Base-by-base conservation (phyloP, 2,888 invertebrate genomes). In the Steromphala cineraria region DNA sequence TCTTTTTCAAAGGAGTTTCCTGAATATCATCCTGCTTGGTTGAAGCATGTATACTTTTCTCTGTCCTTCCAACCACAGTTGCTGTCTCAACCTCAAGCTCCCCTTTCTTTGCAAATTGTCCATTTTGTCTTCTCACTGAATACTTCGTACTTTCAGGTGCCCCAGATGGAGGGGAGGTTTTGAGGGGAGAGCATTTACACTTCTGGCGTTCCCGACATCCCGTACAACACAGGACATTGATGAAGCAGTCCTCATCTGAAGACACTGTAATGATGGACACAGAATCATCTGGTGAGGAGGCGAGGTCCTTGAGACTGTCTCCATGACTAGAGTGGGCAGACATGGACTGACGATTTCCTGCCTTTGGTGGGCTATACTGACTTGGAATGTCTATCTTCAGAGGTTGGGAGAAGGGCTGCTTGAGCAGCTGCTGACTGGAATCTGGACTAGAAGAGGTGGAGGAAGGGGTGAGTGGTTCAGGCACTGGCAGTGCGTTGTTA, bases 171-270 rank as follows among this genome's bases (percentile, higher is more conserved):
- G 46, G 46, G 13, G 46, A 46, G 10, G 17, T 8, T 10, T 79
- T 36, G 2, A 28, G n/a, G 13, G 67, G 24, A 13, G 67, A 31
- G 55, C 79, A 55, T 8, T 21, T 36, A 46, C 76, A 79, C 53
- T 67, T 67, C 53, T 79, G 75, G 24, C 79, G 75, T 31, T 31
- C 13, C 28, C 67, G 2, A 53, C 80, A 82, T 46, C 80, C 52
- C 5, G 76, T 55, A 40, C 82, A 82, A 53, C 82, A 82, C 10
- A 17, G 21, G 10, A 28, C 28, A 28, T 55, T 55, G 10, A 80
- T 82, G 19, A 83, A 75, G 2, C 85, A 85, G 53, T 87, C 88
- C 17, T 86, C 87, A 75, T 89, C 89, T 5, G 89, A 90, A 0
- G 87, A 87, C 21, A 80, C 79, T 4, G 87, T 85, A 21, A 85